phyloP scores from a whole-genome alignment of 2,888 invertebrate species.

The Heliothis peltigera region DNA sequence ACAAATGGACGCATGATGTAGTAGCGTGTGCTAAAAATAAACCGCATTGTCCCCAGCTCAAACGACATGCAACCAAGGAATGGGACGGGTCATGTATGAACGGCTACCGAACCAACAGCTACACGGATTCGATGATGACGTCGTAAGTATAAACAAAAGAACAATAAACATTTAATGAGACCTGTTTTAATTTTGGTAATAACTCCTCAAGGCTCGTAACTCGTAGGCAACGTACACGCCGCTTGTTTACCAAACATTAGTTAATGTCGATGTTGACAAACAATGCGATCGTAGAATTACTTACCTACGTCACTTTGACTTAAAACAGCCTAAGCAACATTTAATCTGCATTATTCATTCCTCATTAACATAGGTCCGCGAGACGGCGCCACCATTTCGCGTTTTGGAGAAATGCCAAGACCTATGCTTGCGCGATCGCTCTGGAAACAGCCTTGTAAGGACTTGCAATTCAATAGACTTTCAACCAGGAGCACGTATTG shows the following conservation, averaged over 20 bases:
- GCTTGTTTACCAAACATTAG: slow-evolving; percentile 4
- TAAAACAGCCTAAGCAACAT: slow-evolving; percentile 12
- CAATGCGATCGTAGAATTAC: slow-evolving; percentile 23
- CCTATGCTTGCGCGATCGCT: slow-evolving; percentile 95
- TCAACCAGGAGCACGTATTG: slow-evolving; percentile 96
- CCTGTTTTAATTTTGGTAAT: slow-evolving; percentile 7
- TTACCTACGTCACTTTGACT: slow-evolving; percentile 25
- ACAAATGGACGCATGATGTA: slow-evolving; percentile 4
- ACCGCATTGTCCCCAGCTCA: slow-evolving; percentile 90
- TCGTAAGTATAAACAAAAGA: slow-evolving; percentile 88
- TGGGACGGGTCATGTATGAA: slow-evolving; percentile 96
- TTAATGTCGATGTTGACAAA: slow-evolving; percentile 27
- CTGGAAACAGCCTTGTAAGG: slow-evolving; percentile 94
- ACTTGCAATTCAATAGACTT: slow-evolving; percentile 97
- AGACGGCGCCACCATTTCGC: slow-evolving; percentile 95
- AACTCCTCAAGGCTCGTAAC: slow-evolving; percentile 25
- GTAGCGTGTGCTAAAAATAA: slow-evolving; percentile 26
- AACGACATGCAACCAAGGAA: slow-evolving; percentile 97
- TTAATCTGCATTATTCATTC: slow-evolving; percentile 33
- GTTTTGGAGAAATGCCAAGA: slow-evolving; percentile 97
- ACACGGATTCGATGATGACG: slow-evolving; percentile 97
- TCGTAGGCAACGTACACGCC: neutral
- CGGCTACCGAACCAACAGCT: slow-evolving; percentile 96
- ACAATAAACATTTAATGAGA: neutral
- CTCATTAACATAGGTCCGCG: slow-evolving; percentile 90